Evolutionary conservation across 2,888 invertebrate genomes (phyloP), one percentile per base, ranked within the genome.

Genomic region (Hipparchia sbordonii): DNA sequence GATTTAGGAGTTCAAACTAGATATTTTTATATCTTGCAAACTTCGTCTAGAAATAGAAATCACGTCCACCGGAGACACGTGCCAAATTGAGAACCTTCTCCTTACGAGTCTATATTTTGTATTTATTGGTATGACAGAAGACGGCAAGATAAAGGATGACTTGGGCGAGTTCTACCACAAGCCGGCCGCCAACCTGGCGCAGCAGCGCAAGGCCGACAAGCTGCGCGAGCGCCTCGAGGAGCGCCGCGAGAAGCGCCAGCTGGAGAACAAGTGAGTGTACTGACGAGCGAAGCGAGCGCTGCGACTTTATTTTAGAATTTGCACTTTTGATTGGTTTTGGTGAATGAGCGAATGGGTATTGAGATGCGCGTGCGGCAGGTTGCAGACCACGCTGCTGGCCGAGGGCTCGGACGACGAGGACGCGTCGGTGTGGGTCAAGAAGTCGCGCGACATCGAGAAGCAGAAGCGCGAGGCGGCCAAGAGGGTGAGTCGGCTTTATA

Each of bases 121-220:
- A 13, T 7, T 2, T 12, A 23, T 13, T 7, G 6, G 13, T 56
- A 7, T 60, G 10, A 23, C 81, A 89, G 93, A 91, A 45, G 94
- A 92, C 75, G 94, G 91, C 77, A 94, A 94, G 79, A 87, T 94
- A 79, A 94, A 92, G 72, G 95, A 94, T 74, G 95, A 95, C 80
- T 88, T 94, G 88, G 97, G 97, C 69, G 97, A 98, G 84, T 98
- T 97, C 92, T 96, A 97, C 83, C 98, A 98, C 88, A 97, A 97
- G 88, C 98, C 98, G 33, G 97, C 97, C 48, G 95, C 95, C 76
- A 97, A 97, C 89, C 91, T 96, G 69, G 94, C 95, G 10, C 95
- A 96, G 48, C 97, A 97, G 83, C 95, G 95, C 74, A 95, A 96
- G 81, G 95, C 96, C 0, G 97, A 98, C 77, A 97, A 98, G 86